Percentiles rank a stretch among this genome's conserved stretches.
Conservation (phyloP, 2,113 vertebrate genomes). For the Genyomyrus donnyi region DNA sequence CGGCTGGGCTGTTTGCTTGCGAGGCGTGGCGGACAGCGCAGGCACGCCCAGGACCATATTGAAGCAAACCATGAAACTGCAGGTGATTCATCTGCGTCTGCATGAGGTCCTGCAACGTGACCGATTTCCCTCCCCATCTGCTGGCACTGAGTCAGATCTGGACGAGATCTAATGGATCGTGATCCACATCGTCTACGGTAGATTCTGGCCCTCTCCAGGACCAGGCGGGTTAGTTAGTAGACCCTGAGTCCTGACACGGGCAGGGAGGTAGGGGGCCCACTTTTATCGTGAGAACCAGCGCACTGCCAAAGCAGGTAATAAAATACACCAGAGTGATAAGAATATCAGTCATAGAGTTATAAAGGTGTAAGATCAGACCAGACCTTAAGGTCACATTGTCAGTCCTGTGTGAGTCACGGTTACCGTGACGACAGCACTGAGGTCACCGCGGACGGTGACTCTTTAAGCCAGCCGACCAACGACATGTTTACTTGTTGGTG, state of each 20-base stretch:
- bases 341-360: neutral
- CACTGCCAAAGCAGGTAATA: neutral
- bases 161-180: neutral
- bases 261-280: neutral
- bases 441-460: neutral
- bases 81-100: neutral
- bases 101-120: neutral
- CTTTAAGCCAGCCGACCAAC: neutral
- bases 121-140: neutral
- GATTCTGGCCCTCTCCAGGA: neutral
- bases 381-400: neutral
- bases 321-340: neutral
- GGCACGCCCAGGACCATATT: neutral
- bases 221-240: neutral
- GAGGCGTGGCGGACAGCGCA: neutral
- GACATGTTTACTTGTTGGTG: neutral
- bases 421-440: neutral
- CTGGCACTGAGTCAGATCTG: neutral
- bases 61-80: neutral
- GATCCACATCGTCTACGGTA: neutral
- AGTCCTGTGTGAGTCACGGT: neutral
- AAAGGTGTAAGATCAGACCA: neutral
- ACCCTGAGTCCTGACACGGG: neutral
- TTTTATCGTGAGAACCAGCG: neutral
- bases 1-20: neutral